phyloP scores from a whole-genome alignment of 2,888 invertebrate genomes.

The Prenolepis imparis region DNA sequence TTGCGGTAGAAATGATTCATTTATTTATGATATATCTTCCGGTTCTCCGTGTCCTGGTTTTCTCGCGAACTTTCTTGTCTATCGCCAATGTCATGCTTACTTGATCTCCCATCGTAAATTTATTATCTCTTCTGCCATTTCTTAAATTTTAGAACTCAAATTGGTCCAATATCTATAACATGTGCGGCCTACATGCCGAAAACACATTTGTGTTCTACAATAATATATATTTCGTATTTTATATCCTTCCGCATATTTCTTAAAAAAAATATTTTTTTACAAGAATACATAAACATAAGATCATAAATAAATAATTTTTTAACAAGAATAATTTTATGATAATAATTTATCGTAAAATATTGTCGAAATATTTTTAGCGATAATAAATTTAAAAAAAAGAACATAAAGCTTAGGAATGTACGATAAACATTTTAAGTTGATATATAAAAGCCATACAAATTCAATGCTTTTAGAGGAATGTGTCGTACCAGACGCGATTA shows the following conservation, averaged over 20 bases:
- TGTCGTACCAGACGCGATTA: background rate
- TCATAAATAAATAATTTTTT: background rate
- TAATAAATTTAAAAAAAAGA: background rate
- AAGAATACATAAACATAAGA: background rate
- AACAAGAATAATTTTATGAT: background rate
- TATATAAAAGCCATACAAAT: slow-evolving; percentile 12
- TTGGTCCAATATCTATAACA: background rate
- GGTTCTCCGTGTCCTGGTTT: slow-evolving; percentile 33
- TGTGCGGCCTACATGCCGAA: background rate
- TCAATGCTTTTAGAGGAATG: slow-evolving; percentile 27
- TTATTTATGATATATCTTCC: slow-evolving; percentile 45
- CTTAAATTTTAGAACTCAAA: slow-evolving; percentile 25
- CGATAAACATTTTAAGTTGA: slow-evolving; percentile 9
- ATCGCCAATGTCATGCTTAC: slow-evolving; percentile 28
- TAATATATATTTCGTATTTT: background rate
- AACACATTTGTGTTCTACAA: background rate
- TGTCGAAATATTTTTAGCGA: background rate
- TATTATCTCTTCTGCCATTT: slow-evolving; percentile 9
- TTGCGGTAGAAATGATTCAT: slow-evolving; percentile 39
- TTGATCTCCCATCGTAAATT: slow-evolving; percentile 26
- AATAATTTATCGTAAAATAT: background rate
- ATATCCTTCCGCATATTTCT: background rate
- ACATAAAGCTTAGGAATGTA: background rate
- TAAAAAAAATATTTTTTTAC: background rate
- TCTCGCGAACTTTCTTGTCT: slow-evolving; percentile 35